These are phyloP conservation scores for Hozukius guyotensis DNA, from an alignment of 2,797 vertebrate genomes.

Conservation along the genomic window DNA sequence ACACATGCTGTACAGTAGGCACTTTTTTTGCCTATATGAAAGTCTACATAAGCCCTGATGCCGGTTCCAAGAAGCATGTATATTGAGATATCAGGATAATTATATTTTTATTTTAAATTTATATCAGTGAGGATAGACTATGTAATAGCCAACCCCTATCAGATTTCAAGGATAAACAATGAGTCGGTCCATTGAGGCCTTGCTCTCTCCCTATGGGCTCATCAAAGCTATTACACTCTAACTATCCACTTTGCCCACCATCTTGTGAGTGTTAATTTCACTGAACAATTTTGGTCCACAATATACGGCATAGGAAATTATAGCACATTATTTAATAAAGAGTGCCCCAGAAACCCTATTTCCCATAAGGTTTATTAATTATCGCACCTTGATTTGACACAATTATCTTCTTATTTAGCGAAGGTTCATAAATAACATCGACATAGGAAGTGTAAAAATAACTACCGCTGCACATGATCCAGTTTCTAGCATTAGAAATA, in stretches of 20 bases:
- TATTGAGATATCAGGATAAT: neutral
- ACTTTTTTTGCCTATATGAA: neutral
- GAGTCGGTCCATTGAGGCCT: neutral
- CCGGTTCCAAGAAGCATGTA: neutral
- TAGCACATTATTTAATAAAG: constrained; percentile 54
- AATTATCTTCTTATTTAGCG: constrained; percentile 62
- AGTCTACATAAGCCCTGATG: neutral
- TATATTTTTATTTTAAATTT: neutral
- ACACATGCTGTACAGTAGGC: neutral
- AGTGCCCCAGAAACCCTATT: constrained; percentile 59
- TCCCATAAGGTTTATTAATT: constrained; percentile 52
- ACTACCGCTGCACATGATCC: neutral
- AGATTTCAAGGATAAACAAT: constrained; percentile 28
- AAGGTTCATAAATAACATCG: constrained; percentile 44
- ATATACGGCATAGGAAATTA: constrained; percentile 9
- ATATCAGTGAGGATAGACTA: neutral
- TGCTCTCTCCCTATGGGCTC: constrained; percentile 21
- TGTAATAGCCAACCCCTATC: neutral
- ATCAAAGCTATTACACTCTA: constrained; percentile 21
- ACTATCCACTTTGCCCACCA: constrained; percentile 27
- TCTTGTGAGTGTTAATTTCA: constrained; percentile 29
- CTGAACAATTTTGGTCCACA: constrained; percentile 22
- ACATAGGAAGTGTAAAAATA: constrained; percentile 36
- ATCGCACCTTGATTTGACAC: constrained; percentile 53
- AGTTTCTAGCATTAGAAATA: neutral